Conservation (phyloP, 1,140 invertebrate genomes). For the Drosophila sp. region DNA sequence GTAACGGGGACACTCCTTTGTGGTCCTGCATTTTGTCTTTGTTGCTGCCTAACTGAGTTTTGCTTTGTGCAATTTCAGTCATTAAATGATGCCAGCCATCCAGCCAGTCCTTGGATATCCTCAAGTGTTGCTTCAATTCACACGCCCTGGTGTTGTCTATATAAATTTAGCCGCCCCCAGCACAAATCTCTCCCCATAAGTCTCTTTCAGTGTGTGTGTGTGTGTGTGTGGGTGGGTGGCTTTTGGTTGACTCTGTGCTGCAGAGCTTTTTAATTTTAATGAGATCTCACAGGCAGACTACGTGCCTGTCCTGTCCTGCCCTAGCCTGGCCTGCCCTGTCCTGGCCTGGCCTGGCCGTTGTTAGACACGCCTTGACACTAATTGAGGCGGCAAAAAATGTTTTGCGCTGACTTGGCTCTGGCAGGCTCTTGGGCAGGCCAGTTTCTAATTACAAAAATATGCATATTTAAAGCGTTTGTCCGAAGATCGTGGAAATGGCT, state of each 20-base stretch:
- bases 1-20: background rate
- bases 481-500: constrained; percentile 42
- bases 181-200: constrained; percentile 40
- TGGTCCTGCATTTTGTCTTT: constrained; percentile 38
- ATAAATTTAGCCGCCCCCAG: constrained; percentile 38
- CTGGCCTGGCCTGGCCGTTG: constrained; percentile 30
- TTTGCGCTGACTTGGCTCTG: constrained; percentile 58
- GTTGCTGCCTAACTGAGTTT: constrained; percentile 36
- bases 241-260: constrained; percentile 22
- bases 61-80: constrained; percentile 65
- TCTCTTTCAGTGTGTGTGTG: constrained; percentile 16
- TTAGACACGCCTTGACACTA: constrained; percentile 69
- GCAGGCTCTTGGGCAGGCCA: constrained; percentile 25
- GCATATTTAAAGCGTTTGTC: constrained; percentile 66
- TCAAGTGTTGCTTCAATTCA: constrained; percentile 61
- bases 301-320: constrained; percentile 45
- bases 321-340: constrained; percentile 8
- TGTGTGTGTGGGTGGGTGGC: background rate
- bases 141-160: constrained; percentile 51
- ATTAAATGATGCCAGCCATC: constrained; percentile 63
- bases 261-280: constrained; percentile 79
- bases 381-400: constrained; percentile 76
- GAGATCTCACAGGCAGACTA: constrained; percentile 75
- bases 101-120: constrained; percentile 32
- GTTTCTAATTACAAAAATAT: constrained; percentile 78